phyloP scores from a whole-genome alignment of 2,888 invertebrate species.

The Cactoblastis cactorum region DNA sequence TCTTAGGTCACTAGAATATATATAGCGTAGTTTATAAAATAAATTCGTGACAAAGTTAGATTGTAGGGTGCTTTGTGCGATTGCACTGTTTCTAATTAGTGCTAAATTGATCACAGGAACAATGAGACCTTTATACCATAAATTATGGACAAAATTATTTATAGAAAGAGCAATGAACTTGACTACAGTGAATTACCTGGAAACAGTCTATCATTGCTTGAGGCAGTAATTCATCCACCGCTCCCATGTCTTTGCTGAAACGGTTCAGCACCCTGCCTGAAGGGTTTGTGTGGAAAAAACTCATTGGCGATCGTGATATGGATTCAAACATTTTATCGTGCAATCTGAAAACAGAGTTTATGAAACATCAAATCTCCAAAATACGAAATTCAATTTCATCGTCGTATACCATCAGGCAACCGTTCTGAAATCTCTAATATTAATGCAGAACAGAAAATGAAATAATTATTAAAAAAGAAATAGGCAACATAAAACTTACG shows the following conservation, averaged over 20 bases:
- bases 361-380: neutral
- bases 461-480: neutral
- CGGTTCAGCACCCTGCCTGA: conserved; percentile 87
- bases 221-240: conserved; percentile 88
- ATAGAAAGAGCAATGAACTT: too few relatives aligned
- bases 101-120: too few relatives aligned
- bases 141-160: too few relatives aligned
- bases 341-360: conserved; percentile 48
- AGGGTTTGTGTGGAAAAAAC: conserved; percentile 91
- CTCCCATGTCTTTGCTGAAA: conserved; percentile 92
- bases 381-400: too few relatives aligned
- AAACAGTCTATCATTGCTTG: conserved; percentile 86
- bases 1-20: too few relatives aligned
- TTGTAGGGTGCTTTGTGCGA: too few relatives aligned
- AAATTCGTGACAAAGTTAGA: too few relatives aligned
- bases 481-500: conserved; percentile 38
- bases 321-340: conserved; percentile 85
- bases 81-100: too few relatives aligned
- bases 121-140: too few relatives aligned
- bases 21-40: too few relatives aligned
- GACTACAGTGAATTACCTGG: conserved; percentile 50
- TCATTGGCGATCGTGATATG: conserved; percentile 72
- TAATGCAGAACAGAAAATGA: neutral
- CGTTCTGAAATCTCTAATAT: too few relatives aligned
- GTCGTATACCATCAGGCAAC: too few relatives aligned